These are phyloP conservation scores for Alosa alosa DNA, from an alignment of 2,113 vertebrate genomes.

Conservation along the genomic window DNA sequence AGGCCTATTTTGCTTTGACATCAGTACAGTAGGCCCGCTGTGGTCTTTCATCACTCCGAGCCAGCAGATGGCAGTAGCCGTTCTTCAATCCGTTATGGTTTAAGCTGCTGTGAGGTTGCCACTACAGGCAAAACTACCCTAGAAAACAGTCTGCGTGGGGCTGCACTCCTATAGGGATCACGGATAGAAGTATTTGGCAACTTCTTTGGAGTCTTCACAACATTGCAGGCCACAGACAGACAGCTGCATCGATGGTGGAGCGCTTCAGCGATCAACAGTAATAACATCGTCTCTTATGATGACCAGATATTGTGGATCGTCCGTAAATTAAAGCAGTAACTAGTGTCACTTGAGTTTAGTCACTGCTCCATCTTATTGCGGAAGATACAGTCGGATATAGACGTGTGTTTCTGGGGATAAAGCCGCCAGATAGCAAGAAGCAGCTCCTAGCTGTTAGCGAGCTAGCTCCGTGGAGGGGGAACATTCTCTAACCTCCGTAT, in stretches of 20 bases:
- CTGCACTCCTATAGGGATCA: neutral
- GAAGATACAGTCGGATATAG: neutral
- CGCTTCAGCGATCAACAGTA: constrained; percentile 24
- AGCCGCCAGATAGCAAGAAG: neutral
- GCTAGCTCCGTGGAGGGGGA: constrained; percentile 34
- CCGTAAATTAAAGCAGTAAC: neutral
- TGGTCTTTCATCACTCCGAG: neutral
- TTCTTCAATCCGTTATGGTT: neutral
- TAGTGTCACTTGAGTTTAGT: neutral
- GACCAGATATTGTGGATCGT: neutral
- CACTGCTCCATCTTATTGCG: neutral
- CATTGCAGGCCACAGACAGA: constrained; percentile 29
- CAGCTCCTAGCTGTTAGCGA: constrained; percentile 38
- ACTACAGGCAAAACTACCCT: constrained; percentile 3
- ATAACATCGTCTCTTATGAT: neutral
- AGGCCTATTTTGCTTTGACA: no score
- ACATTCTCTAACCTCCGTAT: constrained; percentile 20
- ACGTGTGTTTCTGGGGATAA: neutral
- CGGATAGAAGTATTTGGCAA: constrained; percentile 26
- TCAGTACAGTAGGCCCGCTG: neutral
- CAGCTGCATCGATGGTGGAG: constrained; percentile 28
- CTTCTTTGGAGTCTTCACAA: neutral
- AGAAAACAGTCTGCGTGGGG: neutral
- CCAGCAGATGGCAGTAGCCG: neutral
- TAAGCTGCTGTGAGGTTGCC: neutral